Evolutionary conservation across 92 coral and sea anemone species (phyloP).

Genomic region (Bergia sp.): DNA sequence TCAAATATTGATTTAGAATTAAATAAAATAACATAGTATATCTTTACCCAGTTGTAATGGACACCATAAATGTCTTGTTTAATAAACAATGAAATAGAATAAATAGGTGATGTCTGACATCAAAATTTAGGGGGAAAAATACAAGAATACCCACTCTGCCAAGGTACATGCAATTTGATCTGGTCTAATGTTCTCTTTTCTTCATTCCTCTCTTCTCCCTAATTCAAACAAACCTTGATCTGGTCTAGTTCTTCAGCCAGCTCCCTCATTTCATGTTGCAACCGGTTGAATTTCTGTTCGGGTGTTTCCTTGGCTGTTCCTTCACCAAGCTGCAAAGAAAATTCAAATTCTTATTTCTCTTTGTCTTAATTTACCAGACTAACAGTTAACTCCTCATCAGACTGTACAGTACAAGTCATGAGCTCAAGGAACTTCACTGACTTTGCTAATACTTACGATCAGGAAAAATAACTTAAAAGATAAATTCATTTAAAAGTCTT

Average conservation of each 20-base stretch:
- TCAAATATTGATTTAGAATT: not conserved
- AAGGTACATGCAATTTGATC: not conserved
- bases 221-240: slow-evolving; percentile 71
- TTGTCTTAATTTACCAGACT: not conserved
- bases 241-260: slow-evolving; percentile 94
- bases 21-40: not conserved
- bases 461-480: no score
- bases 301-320: slow-evolving; percentile 90
- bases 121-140: no score
- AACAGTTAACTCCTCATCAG: no score
- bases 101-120: no score
- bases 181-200: not conserved
- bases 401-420: no score
- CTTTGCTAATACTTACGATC: no score
- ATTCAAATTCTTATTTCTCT: not conserved
- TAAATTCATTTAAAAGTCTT: no score
- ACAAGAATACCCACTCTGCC: no score
- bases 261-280: slow-evolving; percentile 96
- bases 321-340: slow-evolving; percentile 66
- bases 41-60: not conserved
- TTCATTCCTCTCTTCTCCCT: no score
- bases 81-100: no score
- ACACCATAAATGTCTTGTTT: no score
- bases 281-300: slow-evolving; percentile 86
- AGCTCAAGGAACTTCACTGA: no score